Evolutionary conservation across 2,113 vertebrate genomes (phyloP), one percentile per base, ranked within the genome.

Genomic region (Forbesichthys papilliferus): DNA sequence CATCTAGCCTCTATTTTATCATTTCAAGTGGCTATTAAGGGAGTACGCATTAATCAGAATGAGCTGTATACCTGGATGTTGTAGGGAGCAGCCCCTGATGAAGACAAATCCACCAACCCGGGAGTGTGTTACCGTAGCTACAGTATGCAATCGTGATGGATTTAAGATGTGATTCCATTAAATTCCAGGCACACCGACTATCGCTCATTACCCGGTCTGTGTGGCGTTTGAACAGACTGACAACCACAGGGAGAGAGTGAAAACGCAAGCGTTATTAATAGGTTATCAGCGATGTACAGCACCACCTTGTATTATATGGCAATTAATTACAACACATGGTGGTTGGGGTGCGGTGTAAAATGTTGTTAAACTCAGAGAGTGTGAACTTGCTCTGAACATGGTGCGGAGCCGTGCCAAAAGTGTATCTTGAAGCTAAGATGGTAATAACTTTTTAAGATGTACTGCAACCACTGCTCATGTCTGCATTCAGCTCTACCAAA

Each of bases 141-240:
- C 89, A 83, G 79, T 85, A 88, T 90, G 84, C 80, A 88, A 27
- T 92, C 89, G 90, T 92, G 90, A 92, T 90, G 76, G 82, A 92
- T 91, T 84, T 75, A 57, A 75, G 71, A 87, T 85, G 83, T 84
- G 71, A 73, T 87, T 85, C 70, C 83, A 86, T 91, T 90, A 75
- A 88, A 86, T 90, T 88, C 77, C 74, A 84, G 64, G 71, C 80
- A 75, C 72, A 27, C 79, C 75, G 77, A 78, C 80, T 89, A 77
- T 61, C 83, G 80, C 87, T 87, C 74, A 73, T 90, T 88, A 86
- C 69, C 79, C 75, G 78, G 77, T 83, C 86, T 87, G 72, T 78
- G 74, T 61, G 49, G 36, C 36, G 36, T 42, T 42, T 42, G 36
- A 42, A 42, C 36, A 42, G 36, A 5, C 36, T 42, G 36, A 42